phyloP scores from a whole-genome alignment of 2,113 vertebrate genomes.

The Brachyistius frenatus region DNA sequence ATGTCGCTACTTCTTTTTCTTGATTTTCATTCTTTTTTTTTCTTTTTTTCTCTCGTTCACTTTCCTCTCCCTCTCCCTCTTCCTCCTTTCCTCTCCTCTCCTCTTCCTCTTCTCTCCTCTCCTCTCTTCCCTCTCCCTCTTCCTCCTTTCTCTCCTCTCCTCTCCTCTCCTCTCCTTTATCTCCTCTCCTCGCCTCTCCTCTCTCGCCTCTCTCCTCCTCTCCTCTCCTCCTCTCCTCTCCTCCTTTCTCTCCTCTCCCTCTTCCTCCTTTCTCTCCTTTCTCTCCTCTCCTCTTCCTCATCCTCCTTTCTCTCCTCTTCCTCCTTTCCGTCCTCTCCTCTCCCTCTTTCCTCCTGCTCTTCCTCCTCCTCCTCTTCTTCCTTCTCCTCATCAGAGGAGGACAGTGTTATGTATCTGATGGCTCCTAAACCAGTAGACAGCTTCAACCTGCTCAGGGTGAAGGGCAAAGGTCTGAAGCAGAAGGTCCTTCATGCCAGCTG shows the following conservation, averaged over 20 bases:
- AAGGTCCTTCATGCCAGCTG: slow-evolving; percentile 91
- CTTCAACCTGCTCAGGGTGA: slow-evolving; percentile 93
- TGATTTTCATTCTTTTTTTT: slow-evolving; percentile 42
- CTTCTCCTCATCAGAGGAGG: slow-evolving; percentile 89
- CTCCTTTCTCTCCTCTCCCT: background rate
- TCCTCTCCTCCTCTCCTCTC: background rate
- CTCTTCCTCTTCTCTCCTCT: background rate
- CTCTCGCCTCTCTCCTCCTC: background rate
- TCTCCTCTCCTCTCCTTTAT: background rate
- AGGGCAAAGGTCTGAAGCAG: slow-evolving; percentile 91
- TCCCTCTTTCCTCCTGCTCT: background rate
- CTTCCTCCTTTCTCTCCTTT: background rate
- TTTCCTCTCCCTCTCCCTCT: slow-evolving; percentile 31
- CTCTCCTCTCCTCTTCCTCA: background rate
- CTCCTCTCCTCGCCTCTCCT: background rate
- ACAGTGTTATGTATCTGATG: slow-evolving; percentile 92
- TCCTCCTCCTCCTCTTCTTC: slow-evolving; percentile 54
- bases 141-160: background rate
- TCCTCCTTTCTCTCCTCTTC: background rate
- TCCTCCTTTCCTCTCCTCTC: background rate
- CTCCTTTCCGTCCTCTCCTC: background rate
- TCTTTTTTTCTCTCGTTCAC: background rate
- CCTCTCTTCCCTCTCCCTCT: too few relatives aligned
- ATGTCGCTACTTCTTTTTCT: background rate
- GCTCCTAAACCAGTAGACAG: slow-evolving; percentile 94